These are phyloP conservation scores for Trigoniulus corallinus DNA, from an alignment of 1,140 invertebrate species.

Conservation along the genomic window DNA sequence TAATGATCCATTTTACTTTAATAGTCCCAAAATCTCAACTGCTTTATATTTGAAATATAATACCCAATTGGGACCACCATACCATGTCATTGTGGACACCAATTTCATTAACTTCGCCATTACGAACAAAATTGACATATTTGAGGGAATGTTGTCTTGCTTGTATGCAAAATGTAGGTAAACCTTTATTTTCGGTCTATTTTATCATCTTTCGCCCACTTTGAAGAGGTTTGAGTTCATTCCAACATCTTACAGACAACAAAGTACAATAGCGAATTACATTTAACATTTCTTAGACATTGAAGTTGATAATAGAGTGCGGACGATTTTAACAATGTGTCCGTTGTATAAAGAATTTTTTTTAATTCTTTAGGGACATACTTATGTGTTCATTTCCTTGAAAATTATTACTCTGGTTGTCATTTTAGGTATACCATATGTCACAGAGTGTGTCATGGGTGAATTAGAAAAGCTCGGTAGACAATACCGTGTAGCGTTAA, in stretches of 20 bases:
- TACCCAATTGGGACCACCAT: constrained; percentile 95
- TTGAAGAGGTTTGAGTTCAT: background rate
- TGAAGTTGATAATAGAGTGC: too few species aligned
- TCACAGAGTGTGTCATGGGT: constrained; percentile 96
- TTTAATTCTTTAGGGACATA: too few species aligned
- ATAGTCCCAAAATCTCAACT: constrained; percentile 61
- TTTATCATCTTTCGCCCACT: background rate
- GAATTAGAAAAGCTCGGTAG: constrained; percentile 94
- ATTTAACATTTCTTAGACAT: too few species aligned
- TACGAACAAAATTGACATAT: constrained; percentile 93
- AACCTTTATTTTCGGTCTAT: constrained; percentile 6
- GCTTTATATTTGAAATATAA: constrained; percentile 97
- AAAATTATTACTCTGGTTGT: constrained; percentile 7
- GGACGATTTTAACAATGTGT: too few species aligned
- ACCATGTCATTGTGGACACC: constrained; percentile 91
- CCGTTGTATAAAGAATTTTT: too few species aligned
- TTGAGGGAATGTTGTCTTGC: constrained; percentile 98
- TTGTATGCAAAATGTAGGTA: constrained; percentile 85
- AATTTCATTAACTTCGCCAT: constrained; percentile 99
- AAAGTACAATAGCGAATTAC: too few species aligned
- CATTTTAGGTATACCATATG: constrained; percentile 66
- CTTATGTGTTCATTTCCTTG: too few species aligned
- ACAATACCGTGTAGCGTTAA: constrained; percentile 88
- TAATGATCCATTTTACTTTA: background rate
- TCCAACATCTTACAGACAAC: too few species aligned